Percentiles rank a stretch among this genome's conserved stretches.
Conservation (phyloP, 2,113 vertebrate species). For the Osmerus eperlanus region DNA sequence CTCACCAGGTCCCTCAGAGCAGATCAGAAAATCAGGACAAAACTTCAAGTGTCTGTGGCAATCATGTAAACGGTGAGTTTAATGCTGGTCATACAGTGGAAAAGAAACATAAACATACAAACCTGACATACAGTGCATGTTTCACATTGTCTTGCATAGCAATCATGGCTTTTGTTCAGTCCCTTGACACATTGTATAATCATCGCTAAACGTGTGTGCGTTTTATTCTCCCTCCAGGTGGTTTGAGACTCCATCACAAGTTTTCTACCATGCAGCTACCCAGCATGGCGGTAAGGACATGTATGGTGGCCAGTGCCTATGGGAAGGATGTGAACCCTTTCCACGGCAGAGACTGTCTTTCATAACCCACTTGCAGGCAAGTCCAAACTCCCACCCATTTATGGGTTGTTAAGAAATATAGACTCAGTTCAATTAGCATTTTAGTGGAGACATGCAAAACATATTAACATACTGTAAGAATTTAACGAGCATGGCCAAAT, state of each 20-base stretch:
- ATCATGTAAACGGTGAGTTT: conserved; percentile 91
- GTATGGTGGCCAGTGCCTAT: conserved; percentile 92
- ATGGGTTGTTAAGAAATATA: no score
- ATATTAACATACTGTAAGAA: no score
- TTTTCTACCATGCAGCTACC: conserved; percentile 97
- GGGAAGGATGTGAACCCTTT: conserved; percentile 97
- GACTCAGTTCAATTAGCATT: not conserved
- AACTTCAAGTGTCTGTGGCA: conserved; percentile 99
- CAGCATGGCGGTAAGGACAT: conserved; percentile 91
- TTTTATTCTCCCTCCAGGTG: conserved; percentile 74
- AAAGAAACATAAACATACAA: not conserved
- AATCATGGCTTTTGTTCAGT: not conserved
- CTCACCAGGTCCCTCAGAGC: conserved; percentile 73
- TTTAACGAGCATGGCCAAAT: no score
- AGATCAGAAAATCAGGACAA: conserved; percentile 89
- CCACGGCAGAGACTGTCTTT: conserved; percentile 96
- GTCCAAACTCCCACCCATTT: not conserved
- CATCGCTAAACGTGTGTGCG: not conserved
- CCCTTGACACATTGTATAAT: no score
- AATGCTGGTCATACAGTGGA: not conserved
- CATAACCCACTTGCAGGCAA: conserved; percentile 96
- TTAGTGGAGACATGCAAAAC: not conserved
- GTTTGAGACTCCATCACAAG: conserved; percentile 97
- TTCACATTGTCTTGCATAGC: not conserved
- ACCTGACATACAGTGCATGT: not conserved